A percentile compares a stretch with the other conserved stretches of the same genome.
phyloP scores from a whole-genome alignment of 1,140 invertebrate genomes.

The Drosophila kurseongensis region DNA sequence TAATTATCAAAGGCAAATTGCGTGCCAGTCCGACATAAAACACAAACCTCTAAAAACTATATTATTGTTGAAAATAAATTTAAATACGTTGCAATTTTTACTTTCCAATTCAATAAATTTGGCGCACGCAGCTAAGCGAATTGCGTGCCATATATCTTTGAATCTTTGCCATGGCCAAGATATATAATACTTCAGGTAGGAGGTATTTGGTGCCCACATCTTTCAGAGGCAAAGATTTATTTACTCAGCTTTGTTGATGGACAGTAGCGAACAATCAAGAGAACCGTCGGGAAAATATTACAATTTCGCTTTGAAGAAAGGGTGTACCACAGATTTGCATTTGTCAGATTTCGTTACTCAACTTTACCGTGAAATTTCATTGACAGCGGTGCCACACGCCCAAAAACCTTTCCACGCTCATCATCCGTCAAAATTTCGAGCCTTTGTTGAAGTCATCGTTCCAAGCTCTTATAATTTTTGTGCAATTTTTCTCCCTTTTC shows the following conservation, averaged over 20 bases:
- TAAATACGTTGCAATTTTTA: conserved; percentile 77
- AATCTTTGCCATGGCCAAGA: conserved; percentile 29
- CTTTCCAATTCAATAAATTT: conserved; percentile 80
- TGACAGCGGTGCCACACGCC: conserved; percentile 56
- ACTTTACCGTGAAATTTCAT: conserved; percentile 53
- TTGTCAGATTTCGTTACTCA: conserved; percentile 30
- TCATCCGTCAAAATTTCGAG: conserved; percentile 37
- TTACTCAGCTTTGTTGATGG: conserved; percentile 42
- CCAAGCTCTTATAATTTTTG: conserved; percentile 45
- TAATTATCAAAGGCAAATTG: conserved; percentile 66
- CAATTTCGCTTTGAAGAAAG: conserved; percentile 37
- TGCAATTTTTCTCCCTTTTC: conserved; percentile 25
- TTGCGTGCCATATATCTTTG: conserved; percentile 62
- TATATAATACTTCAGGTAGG: conserved; percentile 17
- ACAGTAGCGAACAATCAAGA: conserved; percentile 45
- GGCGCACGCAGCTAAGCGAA: conserved; percentile 54
- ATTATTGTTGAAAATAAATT: conserved; percentile 73
- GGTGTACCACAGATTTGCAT: conserved; percentile 33
- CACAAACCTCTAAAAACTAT: conserved; percentile 34
- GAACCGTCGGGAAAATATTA: conserved; percentile 52
- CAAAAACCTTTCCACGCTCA: conserved; percentile 62
- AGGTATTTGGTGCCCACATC: conserved; percentile 38
- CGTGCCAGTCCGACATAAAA: conserved; percentile 59
- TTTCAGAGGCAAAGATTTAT: conserved; percentile 41
- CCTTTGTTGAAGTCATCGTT: conserved; percentile 55